phyloP scores from a whole-genome alignment of 2,888 invertebrate genomes.

The Meganola albula region DNA sequence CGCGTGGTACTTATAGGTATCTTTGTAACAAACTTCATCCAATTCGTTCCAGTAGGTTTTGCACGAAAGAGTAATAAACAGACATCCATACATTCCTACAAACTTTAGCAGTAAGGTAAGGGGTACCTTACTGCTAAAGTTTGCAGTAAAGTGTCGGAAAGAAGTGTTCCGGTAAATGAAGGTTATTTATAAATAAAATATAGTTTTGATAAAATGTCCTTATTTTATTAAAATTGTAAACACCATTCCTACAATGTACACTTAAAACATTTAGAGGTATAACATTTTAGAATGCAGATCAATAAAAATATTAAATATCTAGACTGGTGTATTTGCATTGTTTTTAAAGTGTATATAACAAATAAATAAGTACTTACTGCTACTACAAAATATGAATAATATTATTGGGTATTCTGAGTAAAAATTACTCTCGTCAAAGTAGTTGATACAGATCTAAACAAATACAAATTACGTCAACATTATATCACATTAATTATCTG shows the following conservation, averaged over 20 bases:
- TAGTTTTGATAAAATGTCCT: slow-evolving; percentile 22
- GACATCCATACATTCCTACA: too few species aligned
- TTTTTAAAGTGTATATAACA: slow-evolving; percentile 18
- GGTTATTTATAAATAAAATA: slow-evolving; percentile 8
- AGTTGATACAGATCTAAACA: too few species aligned
- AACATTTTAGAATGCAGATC: slow-evolving; percentile 19
- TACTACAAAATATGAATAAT: background rate
- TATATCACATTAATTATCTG: background rate
- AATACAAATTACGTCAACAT: background rate
- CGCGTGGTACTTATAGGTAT: too few species aligned
- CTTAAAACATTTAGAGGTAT: slow-evolving; percentile 24
- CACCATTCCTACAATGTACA: slow-evolving; percentile 25
- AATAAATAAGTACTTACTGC: slow-evolving; percentile 1
- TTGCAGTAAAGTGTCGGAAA: too few species aligned
- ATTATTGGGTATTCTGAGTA: background rate
- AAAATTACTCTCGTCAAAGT: background rate
- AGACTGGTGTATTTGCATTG: slow-evolving; percentile 10
- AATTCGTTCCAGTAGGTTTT: too few species aligned
- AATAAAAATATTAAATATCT: slow-evolving; percentile 10
- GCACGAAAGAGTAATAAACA: too few species aligned
- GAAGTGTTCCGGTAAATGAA: background rate
- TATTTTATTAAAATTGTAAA: slow-evolving; percentile 33
- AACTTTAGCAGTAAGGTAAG: too few species aligned
- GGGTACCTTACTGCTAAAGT: too few species aligned
- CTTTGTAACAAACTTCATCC: too few species aligned